phyloP scores from a whole-genome alignment of 2,113 vertebrate species.

The Ameiurus melas region DNA sequence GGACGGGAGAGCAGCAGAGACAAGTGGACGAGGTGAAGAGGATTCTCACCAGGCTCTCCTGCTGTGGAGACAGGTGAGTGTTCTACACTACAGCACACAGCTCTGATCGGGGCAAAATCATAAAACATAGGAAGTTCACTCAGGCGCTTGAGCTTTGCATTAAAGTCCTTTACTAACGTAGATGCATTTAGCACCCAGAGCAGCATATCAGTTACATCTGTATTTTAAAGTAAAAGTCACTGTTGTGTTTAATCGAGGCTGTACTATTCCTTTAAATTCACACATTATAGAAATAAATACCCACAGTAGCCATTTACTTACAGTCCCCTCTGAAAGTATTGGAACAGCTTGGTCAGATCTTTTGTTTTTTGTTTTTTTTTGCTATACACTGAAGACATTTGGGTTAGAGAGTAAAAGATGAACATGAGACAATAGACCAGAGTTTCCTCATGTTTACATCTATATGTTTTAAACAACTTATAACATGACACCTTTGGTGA shows the following conservation, averaged over 20 bases:
- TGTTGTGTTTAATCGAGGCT: not conserved
- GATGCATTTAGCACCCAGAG: not conserved
- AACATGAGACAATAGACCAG: not conserved
- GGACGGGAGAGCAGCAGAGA: conserved; percentile 65
- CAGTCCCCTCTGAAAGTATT: not conserved
- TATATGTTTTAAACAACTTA: not conserved
- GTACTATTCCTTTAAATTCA: not conserved
- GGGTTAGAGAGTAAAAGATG: not conserved
- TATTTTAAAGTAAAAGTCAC: no score
- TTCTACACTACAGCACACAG: not conserved
- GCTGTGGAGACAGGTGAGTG: conserved; percentile 76
- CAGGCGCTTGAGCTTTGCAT: not conserved
- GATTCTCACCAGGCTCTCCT: conserved; percentile 71
- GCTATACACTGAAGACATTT: not conserved
- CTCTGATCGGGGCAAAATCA: not conserved
- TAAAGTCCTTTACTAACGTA: not conserved
- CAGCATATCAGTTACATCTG: not conserved
- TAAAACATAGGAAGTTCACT: not conserved
- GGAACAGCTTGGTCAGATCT: not conserved
- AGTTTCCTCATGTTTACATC: not conserved
- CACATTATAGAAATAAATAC: not conserved
- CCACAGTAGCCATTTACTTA: not conserved
- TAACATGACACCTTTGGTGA: not conserved
- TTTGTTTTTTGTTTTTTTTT: not conserved
- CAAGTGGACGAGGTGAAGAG: conserved; percentile 69